phyloP scores from a whole-genome alignment of 1,140 invertebrate species.

The Hermetia illucens region DNA sequence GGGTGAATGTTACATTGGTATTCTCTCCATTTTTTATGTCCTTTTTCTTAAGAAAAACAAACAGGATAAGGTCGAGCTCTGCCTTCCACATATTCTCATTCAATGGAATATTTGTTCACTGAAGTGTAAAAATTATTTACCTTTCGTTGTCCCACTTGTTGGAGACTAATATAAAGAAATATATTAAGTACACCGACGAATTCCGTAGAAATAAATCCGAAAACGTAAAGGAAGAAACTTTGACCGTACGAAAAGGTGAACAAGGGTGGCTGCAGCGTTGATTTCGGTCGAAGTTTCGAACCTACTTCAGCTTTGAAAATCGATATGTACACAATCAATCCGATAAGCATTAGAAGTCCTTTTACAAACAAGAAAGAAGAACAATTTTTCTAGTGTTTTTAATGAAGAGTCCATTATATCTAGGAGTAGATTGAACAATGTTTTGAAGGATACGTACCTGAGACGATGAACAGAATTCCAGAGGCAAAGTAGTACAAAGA shows the following conservation, averaged over 20 bases:
- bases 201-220: constrained; percentile 69
- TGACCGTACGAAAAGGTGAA: constrained; percentile 79
- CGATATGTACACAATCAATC: constrained; percentile 84
- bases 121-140: constrained; percentile 13
- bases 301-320: constrained; percentile 82
- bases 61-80: too few relatives aligned
- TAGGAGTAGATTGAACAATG: not conserved
- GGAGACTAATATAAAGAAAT: constrained; percentile 68
- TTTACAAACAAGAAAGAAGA: constrained; percentile 8
- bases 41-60: too few relatives aligned
- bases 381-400: constrained; percentile 2
- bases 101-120: too few relatives aligned
- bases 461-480: constrained; percentile 50
- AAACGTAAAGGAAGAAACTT: constrained; percentile 71
- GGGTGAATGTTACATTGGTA: too few relatives aligned
- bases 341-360: constrained; percentile 78
- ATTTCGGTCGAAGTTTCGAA: constrained; percentile 64
- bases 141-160: constrained; percentile 34
- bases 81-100: too few relatives aligned
- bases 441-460: constrained; percentile 37
- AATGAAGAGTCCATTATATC: not conserved
- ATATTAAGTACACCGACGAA: constrained; percentile 72
- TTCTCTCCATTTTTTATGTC: too few relatives aligned
- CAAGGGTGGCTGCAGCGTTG: constrained; percentile 56
- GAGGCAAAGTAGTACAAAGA: constrained; percentile 47